phyloP scores from a whole-genome alignment of 2,888 invertebrate genomes.

The Nudaria mundana region DNA sequence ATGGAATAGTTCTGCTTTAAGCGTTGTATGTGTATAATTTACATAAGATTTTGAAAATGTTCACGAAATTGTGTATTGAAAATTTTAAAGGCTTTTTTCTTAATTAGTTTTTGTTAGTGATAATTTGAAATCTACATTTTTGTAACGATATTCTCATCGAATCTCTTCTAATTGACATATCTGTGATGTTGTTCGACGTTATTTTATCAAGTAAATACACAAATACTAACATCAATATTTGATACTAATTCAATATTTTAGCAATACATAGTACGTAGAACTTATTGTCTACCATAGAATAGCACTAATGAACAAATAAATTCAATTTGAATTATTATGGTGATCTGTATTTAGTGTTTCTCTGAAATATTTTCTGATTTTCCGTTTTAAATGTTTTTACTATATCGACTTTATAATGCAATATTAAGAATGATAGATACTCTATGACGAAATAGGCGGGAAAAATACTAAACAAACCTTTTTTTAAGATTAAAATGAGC shows the following conservation, averaged over 20 bases:
- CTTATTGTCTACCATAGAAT: conserved; percentile 11
- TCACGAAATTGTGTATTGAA: too few species aligned
- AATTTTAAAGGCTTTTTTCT: conserved; percentile 20
- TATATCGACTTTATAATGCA: neutral
- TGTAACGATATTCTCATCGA: conserved; percentile 22
- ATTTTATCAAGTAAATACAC: conserved; percentile 27
- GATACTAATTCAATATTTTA: conserved; percentile 22
- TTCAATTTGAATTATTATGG: conserved; percentile 7
- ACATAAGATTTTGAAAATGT: neutral
- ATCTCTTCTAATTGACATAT: conserved; percentile 36
- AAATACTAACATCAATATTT: conserved; percentile 27
- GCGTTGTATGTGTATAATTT: conserved; percentile 9
- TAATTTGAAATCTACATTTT: conserved; percentile 5
- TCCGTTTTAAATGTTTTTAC: neutral
- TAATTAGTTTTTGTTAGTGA: conserved; percentile 13
- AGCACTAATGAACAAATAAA: conserved; percentile 13
- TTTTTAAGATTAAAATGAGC: too few species aligned
- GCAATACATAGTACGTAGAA: conserved; percentile 30
- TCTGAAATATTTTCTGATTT: neutral
- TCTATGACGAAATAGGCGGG: too few species aligned
- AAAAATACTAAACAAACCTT: too few species aligned
- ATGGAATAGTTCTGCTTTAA: conserved; percentile 4
- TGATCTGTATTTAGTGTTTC: too few species aligned
- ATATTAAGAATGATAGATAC: too few species aligned
- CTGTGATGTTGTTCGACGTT: conserved; percentile 33